Conservation (phyloP, 2,888 invertebrate genomes). For the Spisula subtruncata region DNA sequence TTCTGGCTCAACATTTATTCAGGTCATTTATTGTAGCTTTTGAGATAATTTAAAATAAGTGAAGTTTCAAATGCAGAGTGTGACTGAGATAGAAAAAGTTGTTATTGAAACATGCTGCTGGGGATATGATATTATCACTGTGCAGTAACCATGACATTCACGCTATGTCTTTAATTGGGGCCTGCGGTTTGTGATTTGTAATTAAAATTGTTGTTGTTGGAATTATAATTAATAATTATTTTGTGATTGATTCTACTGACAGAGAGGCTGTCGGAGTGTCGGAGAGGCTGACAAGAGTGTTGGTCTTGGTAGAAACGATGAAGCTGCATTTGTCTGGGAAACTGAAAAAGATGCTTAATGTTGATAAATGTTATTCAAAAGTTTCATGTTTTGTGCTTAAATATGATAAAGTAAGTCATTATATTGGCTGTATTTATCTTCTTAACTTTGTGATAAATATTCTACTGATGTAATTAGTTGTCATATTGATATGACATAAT, state of each 20-base stretch:
- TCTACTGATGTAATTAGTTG: too few species aligned
- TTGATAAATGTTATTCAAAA: constrained; percentile 14
- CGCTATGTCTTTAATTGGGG: background rate
- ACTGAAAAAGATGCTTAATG: background rate
- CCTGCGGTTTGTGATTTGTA: background rate
- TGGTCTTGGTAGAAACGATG: background rate
- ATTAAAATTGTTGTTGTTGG: background rate
- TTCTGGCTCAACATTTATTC: too few species aligned
- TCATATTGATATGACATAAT: too few species aligned
- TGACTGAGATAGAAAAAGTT: background rate
- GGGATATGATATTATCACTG: background rate
- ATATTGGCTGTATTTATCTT: too few species aligned
- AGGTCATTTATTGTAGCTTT: too few species aligned
- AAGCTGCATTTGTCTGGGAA: background rate
- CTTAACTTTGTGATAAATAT: too few species aligned
- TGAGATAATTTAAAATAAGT: too few species aligned
- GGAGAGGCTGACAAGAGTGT: background rate
- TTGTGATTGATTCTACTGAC: background rate
- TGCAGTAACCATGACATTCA: background rate
- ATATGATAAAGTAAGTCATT: background rate
- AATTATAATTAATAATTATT: background rate
- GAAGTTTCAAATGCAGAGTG: background rate
- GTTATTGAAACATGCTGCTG: background rate
- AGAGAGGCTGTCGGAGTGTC: background rate
- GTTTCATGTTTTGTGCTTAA: background rate